Evolutionary conservation across 2,113 vertebrate species (phyloP), one percentile per base, ranked within the genome.

Genomic region (Pavo muticus): DNA sequence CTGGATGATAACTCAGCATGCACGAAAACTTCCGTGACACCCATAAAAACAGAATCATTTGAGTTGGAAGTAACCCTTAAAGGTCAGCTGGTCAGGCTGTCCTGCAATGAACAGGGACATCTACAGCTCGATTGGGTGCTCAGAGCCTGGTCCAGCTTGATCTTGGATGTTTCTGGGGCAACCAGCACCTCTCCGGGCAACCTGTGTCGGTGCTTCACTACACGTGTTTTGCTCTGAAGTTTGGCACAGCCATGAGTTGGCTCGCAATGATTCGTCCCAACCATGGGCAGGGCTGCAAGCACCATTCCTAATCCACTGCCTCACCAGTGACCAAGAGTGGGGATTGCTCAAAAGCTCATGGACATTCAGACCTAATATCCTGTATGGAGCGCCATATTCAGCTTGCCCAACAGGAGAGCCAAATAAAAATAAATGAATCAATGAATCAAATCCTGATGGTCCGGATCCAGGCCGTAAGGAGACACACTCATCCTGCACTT

Each of bases 401-500:
- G 50, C 76, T 84, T 90, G 76, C 79, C 88, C 94, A 91, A 84
- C 52, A 84, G 61, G 78, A 77, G 84, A 78, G 80, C 50, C 84
- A 93, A 94, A 88, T 74, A 93, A 95, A 96, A 95, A 91, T 83
- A 93, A 96, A 91, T 1, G 0, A 95, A 97, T 95, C 69, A 9
- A 88, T 94, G 90, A 97, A 95, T 95, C 93, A 95, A 95, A 91
- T 75, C 40, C 52, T 87, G 93, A 77, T 91, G 88, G 47, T 90
- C 93, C 61, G 12, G 94, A 95, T 93, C 60, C 0, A 0, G 73
- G 69, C 88, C 94, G 90, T 80, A 75, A 95, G 85, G 82, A 93
- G 90, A 91, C 47, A 88, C 85, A 75, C 88, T 96, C 91, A 84
- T 91, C 93, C 80, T 91, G 76, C 95, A 90, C 94, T 95, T 95